A percentile compares a stretch with the other conserved stretches of the same genome.
Evolutionary conservation across 2,888 invertebrate genomes (phyloP).

Genomic region (Linyphia triangularis): DNA sequence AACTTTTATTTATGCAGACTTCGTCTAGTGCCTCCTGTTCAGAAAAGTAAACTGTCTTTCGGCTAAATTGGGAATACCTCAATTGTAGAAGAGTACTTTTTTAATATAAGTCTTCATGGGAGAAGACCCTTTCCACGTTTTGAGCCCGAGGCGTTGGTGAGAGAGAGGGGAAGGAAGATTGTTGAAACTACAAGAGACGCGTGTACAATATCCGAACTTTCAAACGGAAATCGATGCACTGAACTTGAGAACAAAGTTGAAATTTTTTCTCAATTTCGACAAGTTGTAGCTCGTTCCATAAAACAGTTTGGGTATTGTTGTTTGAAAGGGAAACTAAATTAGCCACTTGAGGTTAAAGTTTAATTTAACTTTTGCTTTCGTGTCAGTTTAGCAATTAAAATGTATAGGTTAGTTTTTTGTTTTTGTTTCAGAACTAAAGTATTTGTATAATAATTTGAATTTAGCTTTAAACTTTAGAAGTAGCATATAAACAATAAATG

Average conservation of each 20-base stretch:
- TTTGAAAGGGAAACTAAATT: background rate
- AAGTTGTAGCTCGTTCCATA: background rate
- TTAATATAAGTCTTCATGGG: constrained; percentile 7
- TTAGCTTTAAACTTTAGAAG: no score
- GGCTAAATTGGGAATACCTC: constrained; percentile 3
- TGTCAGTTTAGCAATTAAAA: background rate
- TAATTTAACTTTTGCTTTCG: background rate
- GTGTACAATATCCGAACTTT: background rate
- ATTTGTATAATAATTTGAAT: no score
- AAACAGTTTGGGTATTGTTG: background rate
- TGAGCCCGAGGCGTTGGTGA: background rate
- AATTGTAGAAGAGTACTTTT: background rate
- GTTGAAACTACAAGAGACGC: background rate
- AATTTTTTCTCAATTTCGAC: background rate
- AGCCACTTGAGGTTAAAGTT: background rate
- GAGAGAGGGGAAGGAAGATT: background rate
- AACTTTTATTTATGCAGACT: background rate
- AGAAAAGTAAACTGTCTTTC: background rate
- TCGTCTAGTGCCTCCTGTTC: background rate
- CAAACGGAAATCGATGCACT: background rate
- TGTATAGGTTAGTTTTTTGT: no score
- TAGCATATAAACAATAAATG: no score
- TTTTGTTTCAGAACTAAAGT: no score
- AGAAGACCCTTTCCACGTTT: background rate
- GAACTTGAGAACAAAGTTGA: background rate